Evolutionary conservation across 2,797 vertebrate genomes (phyloP).

Genomic region (Lophotriccus pileatus): DNA sequence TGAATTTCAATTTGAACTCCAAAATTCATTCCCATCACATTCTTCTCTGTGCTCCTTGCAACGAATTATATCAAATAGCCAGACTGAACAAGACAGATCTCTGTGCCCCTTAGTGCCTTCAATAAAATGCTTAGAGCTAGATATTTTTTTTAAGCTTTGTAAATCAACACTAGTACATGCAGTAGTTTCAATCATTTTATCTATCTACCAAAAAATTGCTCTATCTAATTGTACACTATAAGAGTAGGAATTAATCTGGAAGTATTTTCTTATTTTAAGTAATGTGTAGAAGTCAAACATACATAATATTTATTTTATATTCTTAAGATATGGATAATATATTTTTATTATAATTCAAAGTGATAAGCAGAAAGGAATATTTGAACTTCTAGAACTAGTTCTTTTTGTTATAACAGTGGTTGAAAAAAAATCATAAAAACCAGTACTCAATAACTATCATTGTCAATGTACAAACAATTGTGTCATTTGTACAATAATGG

Average conservation of each 20-base stretch:
- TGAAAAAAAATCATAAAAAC: background rate
- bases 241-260: background rate
- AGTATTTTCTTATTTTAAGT: background rate
- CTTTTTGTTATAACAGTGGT: background rate
- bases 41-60: background rate
- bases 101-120: background rate
- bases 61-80: background rate
- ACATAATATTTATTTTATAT: background rate
- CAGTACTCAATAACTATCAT: background rate
- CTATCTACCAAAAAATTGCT: background rate
- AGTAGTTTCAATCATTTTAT: background rate
- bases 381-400: background rate
- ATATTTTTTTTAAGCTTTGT: background rate
- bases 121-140: background rate
- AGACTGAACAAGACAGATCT: background rate
- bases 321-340: background rate
- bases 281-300: background rate
- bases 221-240: background rate
- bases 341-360: background rate
- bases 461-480: background rate
- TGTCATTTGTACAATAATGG: background rate
- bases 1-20: constrained; percentile 27
- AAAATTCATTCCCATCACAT: background rate
- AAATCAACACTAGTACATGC: background rate
- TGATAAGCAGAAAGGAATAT: background rate